Evolutionary conservation across 2,113 vertebrate genomes (phyloP), one percentile per base, ranked within the genome.

Genomic region (Albula goreensis): DNA sequence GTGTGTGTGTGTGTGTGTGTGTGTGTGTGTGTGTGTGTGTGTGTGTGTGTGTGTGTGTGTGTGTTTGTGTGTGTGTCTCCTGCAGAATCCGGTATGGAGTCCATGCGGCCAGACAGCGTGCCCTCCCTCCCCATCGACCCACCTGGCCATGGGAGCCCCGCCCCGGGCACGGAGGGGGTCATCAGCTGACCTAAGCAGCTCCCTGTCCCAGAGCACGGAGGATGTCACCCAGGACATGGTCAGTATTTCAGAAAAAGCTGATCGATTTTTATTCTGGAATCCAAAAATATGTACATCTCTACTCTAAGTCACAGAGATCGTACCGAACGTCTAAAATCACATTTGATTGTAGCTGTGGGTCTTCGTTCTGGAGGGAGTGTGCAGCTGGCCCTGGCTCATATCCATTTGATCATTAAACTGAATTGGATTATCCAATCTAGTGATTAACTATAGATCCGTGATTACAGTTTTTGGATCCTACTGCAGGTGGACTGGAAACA

Each of bases 1-100:
- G 31, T 41, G 31, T 41, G 31, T 41, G 31, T 41, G 31, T 41
- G 31, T 41, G 31, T 41, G 19, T 31, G 22, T 10, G n/a, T 31
- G n/a, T 41, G 31, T 41, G 31, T 41, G 31, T 41, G 31, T 41
- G 31, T 41, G 31, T 41, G 31, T 41, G 31, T 41, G 19, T 31
- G 22, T 10, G n/a, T 31, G 31, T 41, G 31, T 41, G 31, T 41
- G 31, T 41, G 31, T 41, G 31, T 41, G 31, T 41, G 31, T 41
- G 31, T 41, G 31, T 41, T 0, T 41, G 31, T 41, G 31, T 41
- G 19, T 31, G 22, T 10, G n/a, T 31, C 70, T n/a, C 31, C 41
- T 94, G 85, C 92, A 99, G 97, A 98, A 78, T 95, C 96, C 25
- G 96, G 96, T 56, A 77, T 95, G 90, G 97, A 97, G 88, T 96